Conservation (phyloP, 2,797 vertebrate species). For the Myotis daubentonii region DNA sequence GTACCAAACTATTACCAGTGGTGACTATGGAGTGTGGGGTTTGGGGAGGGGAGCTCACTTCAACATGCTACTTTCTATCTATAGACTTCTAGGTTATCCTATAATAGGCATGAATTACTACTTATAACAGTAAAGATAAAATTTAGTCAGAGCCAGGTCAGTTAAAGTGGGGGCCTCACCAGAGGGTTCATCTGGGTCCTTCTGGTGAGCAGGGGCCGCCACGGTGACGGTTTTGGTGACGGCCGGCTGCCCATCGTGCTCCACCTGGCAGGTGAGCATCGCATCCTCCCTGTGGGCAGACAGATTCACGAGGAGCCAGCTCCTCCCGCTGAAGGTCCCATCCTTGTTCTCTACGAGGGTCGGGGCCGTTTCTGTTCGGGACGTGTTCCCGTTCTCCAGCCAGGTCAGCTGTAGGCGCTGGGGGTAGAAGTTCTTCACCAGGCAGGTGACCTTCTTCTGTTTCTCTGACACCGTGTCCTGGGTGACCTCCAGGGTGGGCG, state of each 20-base stretch:
- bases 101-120: not conserved
- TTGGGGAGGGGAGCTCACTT: not conserved
- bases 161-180: constrained; percentile 66
- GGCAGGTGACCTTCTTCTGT: constrained; percentile 60
- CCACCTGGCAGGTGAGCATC: constrained; percentile 72
- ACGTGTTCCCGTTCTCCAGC: constrained; percentile 56
- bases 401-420: constrained; percentile 22
- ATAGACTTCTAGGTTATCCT: not conserved
- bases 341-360: constrained; percentile 23
- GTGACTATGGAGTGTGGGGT: no score
- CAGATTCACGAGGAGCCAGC: constrained; percentile 1
- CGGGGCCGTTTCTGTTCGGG: not conserved
- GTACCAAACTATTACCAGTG: not conserved
- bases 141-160: not conserved
- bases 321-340: not conserved
- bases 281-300: constrained; percentile 59
- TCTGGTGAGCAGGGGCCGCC: not conserved
- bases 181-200: not conserved
- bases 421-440: constrained; percentile 66
- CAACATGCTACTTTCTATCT: not conserved
- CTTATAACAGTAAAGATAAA: not conserved
- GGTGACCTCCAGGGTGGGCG: constrained; percentile 43
- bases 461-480: not conserved
- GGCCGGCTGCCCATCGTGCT: constrained; percentile 66
- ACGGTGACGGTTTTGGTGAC: fast-evolving